Evolutionary conservation across 92 coral and sea anemone genomes (phyloP).

Genomic region (Phenganax stokvisi): DNA sequence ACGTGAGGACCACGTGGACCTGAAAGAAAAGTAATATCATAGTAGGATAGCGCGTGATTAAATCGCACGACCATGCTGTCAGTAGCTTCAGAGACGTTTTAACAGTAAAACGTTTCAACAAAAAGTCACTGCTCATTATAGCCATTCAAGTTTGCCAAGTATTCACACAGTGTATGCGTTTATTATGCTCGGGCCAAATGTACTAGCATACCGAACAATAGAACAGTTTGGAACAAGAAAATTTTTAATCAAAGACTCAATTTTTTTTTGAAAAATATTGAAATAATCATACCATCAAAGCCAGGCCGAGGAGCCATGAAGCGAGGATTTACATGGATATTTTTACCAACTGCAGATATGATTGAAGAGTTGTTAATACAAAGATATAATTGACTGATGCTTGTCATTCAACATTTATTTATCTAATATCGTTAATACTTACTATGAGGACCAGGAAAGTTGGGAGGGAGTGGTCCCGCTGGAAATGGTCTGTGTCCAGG

Average conservation of each 20-base stretch:
- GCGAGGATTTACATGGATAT: conserved; percentile 76
- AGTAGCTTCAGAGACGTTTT: too few relatives aligned
- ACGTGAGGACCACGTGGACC: conserved; percentile 12
- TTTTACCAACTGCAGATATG: conserved; percentile 69
- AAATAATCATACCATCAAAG: conserved; percentile 14
- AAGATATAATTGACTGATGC: neutral
- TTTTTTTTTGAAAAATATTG: too few relatives aligned
- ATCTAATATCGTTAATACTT: neutral
- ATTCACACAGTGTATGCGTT: too few relatives aligned
- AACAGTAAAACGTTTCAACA: too few relatives aligned
- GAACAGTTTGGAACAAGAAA: too few relatives aligned
- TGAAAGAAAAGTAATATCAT: neutral
- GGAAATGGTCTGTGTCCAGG: conserved; percentile 29
- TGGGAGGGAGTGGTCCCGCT: conserved; percentile 28
- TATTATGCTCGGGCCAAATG: too few relatives aligned
- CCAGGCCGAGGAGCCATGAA: conserved; percentile 69
- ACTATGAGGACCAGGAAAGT: conserved; percentile 26
- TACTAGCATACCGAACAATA: too few relatives aligned
- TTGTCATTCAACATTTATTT: neutral
- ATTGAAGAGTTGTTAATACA: neutral
- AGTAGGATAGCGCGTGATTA: neutral
- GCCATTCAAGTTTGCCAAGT: too few relatives aligned
- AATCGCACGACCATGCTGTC: too few relatives aligned
- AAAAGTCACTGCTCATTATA: too few relatives aligned
- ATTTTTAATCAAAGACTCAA: too few relatives aligned